Evolutionary conservation across 2,888 invertebrate genomes (phyloP), one percentile per base, ranked within the genome.

Genomic region (Microctonus brassicae): DNA sequence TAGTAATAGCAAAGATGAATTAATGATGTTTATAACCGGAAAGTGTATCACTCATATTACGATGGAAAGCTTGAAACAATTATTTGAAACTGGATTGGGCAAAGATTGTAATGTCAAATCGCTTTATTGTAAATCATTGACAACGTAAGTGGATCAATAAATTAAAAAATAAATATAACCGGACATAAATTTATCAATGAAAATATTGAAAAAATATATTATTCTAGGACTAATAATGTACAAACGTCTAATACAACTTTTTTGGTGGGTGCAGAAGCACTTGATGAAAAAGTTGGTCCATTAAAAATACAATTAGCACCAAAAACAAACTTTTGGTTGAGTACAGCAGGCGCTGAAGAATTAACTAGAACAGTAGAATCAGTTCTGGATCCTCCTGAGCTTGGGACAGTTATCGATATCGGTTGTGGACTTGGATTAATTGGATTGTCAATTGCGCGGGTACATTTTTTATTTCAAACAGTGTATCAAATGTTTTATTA

Each of bases 71-170:
- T 79, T 87, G 60, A 86, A 84, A 65, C 80, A 83, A 39, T 78
- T 83, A 2, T 87, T 81, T 65, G 84, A 86, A 70, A 78, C 72
- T 63, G 87, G 86, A 13, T 65, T 81, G 2, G 87, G 87, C 67
- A 86, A 83, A 66, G 80, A 85, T 74, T 85, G 85, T 73, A 87
- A 86, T 67, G 86, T 87, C 1, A 87, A 87, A 69, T 87, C 87
- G 20, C 78, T 87, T n/a, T 87, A 87, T 70, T 87, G 86, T 75
- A 87, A 87, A 76, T 82, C 83, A 2, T 78, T 84, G 13, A 76
- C 82, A 58, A 87, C 82, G 87, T 87, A 80, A 80, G 81, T 73
- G 9, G 60, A 22, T 22, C 13, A 7, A 55, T 52, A 58, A n/a
- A 47, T 1, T 42, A 3, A 33, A 4, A 20, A 62, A 6, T 17